These are phyloP conservation scores for Parambassis ranga DNA, from an alignment of 2,797 vertebrate genomes.

Conservation along the genomic window DNA sequence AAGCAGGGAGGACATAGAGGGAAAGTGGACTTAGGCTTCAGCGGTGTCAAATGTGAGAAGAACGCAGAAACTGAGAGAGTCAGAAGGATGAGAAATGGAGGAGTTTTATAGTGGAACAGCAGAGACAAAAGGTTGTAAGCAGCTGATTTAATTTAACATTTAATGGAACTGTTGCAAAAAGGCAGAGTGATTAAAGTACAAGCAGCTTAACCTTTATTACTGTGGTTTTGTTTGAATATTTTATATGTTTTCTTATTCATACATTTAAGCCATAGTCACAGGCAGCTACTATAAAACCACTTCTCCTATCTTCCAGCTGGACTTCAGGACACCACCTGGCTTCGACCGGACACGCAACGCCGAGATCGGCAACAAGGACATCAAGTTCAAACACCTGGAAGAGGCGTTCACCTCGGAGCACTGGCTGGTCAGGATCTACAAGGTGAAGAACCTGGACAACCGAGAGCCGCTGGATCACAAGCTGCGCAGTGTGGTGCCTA, in stretches of 20 bases:
- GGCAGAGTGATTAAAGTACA: constrained; percentile 3
- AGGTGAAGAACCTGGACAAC: constrained; percentile 97
- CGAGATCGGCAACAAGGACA: constrained; percentile 99
- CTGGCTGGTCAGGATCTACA: constrained; percentile 99
- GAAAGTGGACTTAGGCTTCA: not conserved
- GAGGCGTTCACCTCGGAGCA: constrained; percentile 99
- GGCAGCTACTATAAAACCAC: not conserved
- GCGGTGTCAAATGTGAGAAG: constrained; percentile 7
- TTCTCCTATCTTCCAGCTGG: constrained; percentile 81
- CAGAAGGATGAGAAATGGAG: not conserved
- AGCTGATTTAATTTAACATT: not conserved
- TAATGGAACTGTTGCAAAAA: not conserved
- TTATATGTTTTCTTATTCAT: not conserved
- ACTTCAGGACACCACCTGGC: constrained; percentile 97
- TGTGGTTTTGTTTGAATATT: constrained; percentile 3
- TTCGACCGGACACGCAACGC: constrained; percentile 98
- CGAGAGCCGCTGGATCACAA: constrained; percentile 92
- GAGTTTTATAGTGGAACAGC: constrained; percentile 13
- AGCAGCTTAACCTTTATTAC: constrained; percentile 14
- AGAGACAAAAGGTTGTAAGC: not conserved
- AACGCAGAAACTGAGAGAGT: not conserved
- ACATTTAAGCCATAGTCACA: not conserved
- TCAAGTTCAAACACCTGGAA: constrained; percentile 97
- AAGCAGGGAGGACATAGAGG: not conserved
- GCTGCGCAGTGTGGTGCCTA: constrained; percentile 89